phyloP scores from a whole-genome alignment of 23 tunicate genomes.

The Trididemnum nubilum region DNA sequence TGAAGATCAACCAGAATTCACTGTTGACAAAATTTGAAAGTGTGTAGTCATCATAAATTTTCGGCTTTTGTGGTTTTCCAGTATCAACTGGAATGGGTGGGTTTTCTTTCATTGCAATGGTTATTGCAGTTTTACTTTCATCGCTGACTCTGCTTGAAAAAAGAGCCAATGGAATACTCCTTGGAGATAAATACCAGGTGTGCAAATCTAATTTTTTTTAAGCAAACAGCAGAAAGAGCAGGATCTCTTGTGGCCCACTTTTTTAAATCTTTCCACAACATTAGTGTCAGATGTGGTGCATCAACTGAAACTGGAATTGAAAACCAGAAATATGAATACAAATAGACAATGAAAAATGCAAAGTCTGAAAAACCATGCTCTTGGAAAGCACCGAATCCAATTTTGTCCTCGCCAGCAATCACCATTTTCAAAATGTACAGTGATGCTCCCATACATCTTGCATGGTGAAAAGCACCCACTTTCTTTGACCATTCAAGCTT shows the following conservation, averaged over 20 bases:
- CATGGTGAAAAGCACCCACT: no score
- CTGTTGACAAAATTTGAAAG: neutral
- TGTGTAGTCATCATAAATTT: neutral
- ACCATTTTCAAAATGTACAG: neutral
- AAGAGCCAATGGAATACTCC: neutral
- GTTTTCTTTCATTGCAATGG: neutral
- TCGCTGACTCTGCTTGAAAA: neutral
- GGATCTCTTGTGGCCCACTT: neutral
- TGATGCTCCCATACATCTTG: no score
- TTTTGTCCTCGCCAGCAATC: neutral
- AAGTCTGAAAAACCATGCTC: neutral
- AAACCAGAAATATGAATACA: neutral
- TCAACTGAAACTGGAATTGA: neutral
- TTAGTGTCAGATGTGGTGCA: neutral
- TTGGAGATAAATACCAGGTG: neutral
- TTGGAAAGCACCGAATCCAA: neutral
- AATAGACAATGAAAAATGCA: neutral
- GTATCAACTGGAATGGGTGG: neutral
- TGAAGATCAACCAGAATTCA: neutral
- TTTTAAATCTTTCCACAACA: neutral
- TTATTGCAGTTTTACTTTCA: neutral
- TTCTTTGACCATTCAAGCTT: no score
- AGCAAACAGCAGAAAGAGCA: neutral
- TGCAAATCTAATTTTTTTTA: no score
- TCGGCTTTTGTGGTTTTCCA: neutral